phyloP scores from a whole-genome alignment of 2,797 vertebrate genomes.

The Lepus townsendii region DNA sequence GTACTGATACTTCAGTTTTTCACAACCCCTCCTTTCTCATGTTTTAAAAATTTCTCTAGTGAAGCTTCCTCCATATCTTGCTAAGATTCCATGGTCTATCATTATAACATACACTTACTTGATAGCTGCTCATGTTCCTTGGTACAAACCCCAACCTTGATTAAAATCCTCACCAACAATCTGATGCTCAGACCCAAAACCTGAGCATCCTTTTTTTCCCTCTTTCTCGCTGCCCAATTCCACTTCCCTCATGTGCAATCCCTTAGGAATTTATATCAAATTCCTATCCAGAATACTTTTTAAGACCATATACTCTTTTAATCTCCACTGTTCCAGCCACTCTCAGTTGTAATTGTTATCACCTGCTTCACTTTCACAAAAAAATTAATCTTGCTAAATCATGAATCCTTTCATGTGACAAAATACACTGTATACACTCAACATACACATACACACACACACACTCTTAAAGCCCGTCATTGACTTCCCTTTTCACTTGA shows the following conservation, averaged over 20 bases:
- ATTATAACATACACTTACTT: neutral
- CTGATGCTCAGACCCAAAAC: neutral
- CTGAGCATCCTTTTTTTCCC: neutral
- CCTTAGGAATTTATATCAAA: neutral
- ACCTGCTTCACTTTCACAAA: slow-evolving; percentile 13
- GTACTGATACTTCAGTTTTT: neutral
- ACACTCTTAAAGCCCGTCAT: neutral
- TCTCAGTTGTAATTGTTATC: neutral
- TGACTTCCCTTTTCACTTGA: neutral
- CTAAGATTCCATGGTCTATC: neutral
- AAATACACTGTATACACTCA: neutral
- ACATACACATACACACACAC: neutral
- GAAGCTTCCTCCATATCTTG: neutral
- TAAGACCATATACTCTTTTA: neutral
- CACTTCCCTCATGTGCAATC: neutral
- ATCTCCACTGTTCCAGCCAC: neutral
- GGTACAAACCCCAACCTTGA: neutral
- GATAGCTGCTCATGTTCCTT: neutral
- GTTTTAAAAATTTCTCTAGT: neutral
- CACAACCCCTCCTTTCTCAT: neutral
- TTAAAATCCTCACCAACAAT: neutral
- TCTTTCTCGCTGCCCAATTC: neutral
- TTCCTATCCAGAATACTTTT: neutral
- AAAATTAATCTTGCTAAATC: neutral
- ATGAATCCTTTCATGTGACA: neutral